These are phyloP conservation scores for Brachycybe producta DNA, from an alignment of 2,888 invertebrate genomes.

Conservation along the genomic window DNA sequence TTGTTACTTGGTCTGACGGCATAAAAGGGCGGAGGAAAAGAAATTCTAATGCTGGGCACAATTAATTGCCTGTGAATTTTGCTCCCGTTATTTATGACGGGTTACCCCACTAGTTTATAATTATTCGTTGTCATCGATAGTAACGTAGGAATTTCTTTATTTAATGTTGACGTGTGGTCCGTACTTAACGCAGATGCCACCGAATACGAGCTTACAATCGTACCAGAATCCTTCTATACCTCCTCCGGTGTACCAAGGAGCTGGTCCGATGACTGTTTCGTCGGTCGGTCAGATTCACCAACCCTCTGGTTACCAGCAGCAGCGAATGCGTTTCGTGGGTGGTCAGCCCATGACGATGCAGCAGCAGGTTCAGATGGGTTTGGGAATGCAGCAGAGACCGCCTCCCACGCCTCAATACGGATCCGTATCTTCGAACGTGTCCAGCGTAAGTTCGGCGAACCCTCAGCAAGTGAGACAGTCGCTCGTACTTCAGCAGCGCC, in stretches of 20 bases:
- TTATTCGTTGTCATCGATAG: no score
- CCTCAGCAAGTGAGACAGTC: constrained; percentile 5
- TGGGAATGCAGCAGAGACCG: constrained; percentile 21
- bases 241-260: constrained; percentile 18
- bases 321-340: constrained; percentile 20
- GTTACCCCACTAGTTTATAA: no score
- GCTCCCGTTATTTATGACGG: no score
- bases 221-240: no score
- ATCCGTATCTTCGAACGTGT: constrained; percentile 1
- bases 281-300: constrained; percentile 38
- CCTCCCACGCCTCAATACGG: constrained; percentile 16
- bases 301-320: constrained; percentile 20
- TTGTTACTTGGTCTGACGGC: no score
- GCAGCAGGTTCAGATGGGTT: constrained; percentile 21
- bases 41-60: no score
- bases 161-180: no score
- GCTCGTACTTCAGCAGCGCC: constrained; percentile 26
- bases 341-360: constrained; percentile 19
- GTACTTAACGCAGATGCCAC: no score
- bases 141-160: no score
- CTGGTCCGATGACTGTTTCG: background rate
- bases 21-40: no score
- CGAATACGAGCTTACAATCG: no score
- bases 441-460: background rate
- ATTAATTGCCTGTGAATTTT: no score